Evolutionary conservation across 2,888 invertebrate species (phyloP).

Genomic region (Heteromyza rotundicornis): DNA sequence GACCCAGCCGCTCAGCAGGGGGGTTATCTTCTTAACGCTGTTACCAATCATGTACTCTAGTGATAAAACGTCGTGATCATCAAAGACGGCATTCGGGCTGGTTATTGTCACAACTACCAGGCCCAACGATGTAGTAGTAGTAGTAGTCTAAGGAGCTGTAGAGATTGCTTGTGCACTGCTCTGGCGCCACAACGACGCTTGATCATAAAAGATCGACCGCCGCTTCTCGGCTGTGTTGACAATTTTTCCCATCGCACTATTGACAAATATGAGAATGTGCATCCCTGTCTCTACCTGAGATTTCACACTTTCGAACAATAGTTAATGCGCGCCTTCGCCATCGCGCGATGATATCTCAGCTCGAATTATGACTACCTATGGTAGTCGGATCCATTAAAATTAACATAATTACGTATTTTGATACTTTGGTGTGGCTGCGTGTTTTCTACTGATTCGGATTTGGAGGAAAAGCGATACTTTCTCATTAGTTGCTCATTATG

Average conservation of each 20-base stretch:
- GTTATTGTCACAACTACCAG: slow-evolving; percentile 6
- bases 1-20: slow-evolving; percentile 30
- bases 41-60: slow-evolving; percentile 20
- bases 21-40: slow-evolving; percentile 21
- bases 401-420: slow-evolving; percentile 51
- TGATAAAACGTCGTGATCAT: slow-evolving; percentile 8
- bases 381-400: slow-evolving; percentile 33
- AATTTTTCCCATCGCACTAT: slow-evolving; percentile 22
- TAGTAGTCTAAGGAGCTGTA: too few relatives aligned
- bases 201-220: slow-evolving; percentile 42
- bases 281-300: slow-evolving; percentile 38
- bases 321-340: slow-evolving; percentile 10
- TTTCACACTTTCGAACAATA: slow-evolving; percentile 40
- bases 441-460: not conserved
- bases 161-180: slow-evolving; percentile 32
- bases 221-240: slow-evolving; percentile 33
- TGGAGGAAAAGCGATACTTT: slow-evolving; percentile 33
- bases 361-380: slow-evolving; percentile 1
- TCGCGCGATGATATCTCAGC: not conserved
- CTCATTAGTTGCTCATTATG: slow-evolving; percentile 48
- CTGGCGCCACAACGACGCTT: slow-evolving; percentile 51
- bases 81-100: slow-evolving; percentile 14
- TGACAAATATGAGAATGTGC: slow-evolving; percentile 21
- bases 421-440: slow-evolving; percentile 15
- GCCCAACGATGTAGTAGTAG: too few relatives aligned